phyloP scores from a whole-genome alignment of 2,888 invertebrate species.

The Caenorhabditis panamensis region DNA sequence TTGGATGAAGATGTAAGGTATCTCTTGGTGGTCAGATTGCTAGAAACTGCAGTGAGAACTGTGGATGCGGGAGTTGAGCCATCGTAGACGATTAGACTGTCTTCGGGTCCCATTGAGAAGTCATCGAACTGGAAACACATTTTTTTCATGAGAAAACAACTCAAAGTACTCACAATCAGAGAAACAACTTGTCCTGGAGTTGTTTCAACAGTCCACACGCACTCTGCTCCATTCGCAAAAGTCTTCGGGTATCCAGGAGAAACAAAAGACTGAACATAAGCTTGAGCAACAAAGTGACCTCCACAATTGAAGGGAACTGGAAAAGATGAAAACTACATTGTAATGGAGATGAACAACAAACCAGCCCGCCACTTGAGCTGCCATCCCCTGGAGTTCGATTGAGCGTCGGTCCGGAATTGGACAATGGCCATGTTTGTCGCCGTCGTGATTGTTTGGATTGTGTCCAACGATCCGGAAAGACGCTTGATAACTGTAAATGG shows the following conservation, averaged over 20 bases:
- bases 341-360: conserved; percentile 38
- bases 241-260: conserved; percentile 94
- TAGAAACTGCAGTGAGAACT: conserved; percentile 85
- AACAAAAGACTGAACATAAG: conserved; percentile 91
- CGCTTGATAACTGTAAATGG: conserved; percentile 52
- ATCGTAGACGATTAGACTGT: conserved; percentile 92
- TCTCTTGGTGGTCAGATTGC: conserved; percentile 61
- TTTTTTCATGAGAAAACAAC: no score
- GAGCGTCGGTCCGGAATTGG: conserved; percentile 95
- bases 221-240: conserved; percentile 96
- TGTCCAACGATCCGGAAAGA: conserved; percentile 55
- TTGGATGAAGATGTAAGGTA: conserved; percentile 91
- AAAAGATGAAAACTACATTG: conserved; percentile 39
- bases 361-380: conserved; percentile 80
- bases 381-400: conserved; percentile 94
- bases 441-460: conserved; percentile 85
- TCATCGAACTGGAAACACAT: conserved; percentile 69
- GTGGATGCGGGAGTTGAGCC: conserved; percentile 91
- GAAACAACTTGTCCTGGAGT: conserved; percentile 92
- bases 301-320: conserved; percentile 90
- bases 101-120: conserved; percentile 83
- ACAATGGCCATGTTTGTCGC: conserved; percentile 98
- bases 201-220: conserved; percentile 92
- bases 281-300: conserved; percentile 90
- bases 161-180: conserved; percentile 86